Evolutionary conservation across 2,797 vertebrate species (phyloP).

Genomic region (Petrocephalus sullivani): DNA sequence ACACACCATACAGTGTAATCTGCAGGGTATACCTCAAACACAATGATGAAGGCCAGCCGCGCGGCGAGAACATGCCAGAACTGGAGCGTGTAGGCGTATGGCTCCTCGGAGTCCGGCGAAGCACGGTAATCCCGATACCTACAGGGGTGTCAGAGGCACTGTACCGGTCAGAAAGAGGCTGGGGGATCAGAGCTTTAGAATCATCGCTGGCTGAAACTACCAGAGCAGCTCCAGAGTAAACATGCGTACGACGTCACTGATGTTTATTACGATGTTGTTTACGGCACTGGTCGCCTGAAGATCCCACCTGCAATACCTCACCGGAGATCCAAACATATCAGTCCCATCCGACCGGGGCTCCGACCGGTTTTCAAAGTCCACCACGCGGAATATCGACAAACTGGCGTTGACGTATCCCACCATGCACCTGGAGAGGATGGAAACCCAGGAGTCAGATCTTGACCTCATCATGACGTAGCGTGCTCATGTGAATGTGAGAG

Average conservation of each 20-base stretch:
- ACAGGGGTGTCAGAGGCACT: background rate
- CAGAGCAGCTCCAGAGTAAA: background rate
- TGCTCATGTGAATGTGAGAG: background rate
- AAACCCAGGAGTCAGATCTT: background rate
- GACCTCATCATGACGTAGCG: too few species aligned
- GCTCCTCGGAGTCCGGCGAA: slow-evolving; percentile 61
- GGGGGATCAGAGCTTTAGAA: background rate
- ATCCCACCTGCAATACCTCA: slow-evolving; percentile 80
- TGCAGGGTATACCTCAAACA: slow-evolving; percentile 64
- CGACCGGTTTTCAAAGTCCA: slow-evolving; percentile 82
- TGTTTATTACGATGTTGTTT: background rate
- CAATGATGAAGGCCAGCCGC: slow-evolving; percentile 73
- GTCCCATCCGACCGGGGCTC: slow-evolving; percentile 74
- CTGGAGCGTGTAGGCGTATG: slow-evolving; percentile 72
- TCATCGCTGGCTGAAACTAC: background rate
- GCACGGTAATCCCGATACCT: slow-evolving; percentile 74
- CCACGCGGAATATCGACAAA: slow-evolving; percentile 78
- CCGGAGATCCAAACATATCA: slow-evolving; percentile 70
- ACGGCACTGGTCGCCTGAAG: background rate
- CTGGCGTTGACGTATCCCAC: slow-evolving; percentile 89
- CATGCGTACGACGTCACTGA: background rate
- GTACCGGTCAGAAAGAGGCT: background rate
- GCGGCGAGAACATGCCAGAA: slow-evolving; percentile 76
- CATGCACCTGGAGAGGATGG: slow-evolving; percentile 69
- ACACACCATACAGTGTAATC: background rate